phyloP scores from a whole-genome alignment of 2,797 vertebrate species.

The Ctenochaetus hawaiiensis region DNA sequence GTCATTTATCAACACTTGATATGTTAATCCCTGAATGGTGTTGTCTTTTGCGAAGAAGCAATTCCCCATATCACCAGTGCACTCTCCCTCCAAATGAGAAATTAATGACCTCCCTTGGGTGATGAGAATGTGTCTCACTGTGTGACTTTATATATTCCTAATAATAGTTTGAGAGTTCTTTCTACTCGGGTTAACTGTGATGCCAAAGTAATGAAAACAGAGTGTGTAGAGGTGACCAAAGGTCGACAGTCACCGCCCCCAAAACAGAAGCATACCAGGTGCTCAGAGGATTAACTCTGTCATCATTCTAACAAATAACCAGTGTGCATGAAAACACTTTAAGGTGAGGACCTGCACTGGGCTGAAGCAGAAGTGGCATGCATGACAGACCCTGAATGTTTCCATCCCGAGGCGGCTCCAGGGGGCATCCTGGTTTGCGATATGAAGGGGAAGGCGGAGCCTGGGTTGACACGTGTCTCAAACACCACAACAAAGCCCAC shows the following conservation, averaged over 20 bases:
- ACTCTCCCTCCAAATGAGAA: conserved; percentile 36
- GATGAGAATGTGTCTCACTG: conserved; percentile 46
- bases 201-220: conserved; percentile 63
- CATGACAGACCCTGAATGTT: conserved; percentile 71
- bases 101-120: conserved; percentile 53
- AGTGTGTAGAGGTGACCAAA: conserved; percentile 42
- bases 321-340: conserved; percentile 69
- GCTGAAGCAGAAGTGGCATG: conserved; percentile 60
- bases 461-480: conserved; percentile 74
- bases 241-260: conserved; percentile 54
- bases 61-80: conserved; percentile 31
- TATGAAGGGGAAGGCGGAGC: conserved; percentile 55
- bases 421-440: conserved; percentile 46
- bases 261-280: conserved; percentile 74
- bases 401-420: conserved; percentile 56
- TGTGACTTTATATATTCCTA: conserved; percentile 40
- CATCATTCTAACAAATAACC: conserved; percentile 75
- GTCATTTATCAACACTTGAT: conserved; percentile 57
- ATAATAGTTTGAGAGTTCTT: conserved; percentile 39
- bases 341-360: conserved; percentile 64
- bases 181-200: conserved; percentile 55
- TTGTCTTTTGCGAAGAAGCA: conserved; percentile 49
- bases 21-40: conserved; percentile 55
- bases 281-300: conserved; percentile 70
- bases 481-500: conserved; percentile 79